A percentile compares a stretch with the other conserved stretches of the same genome.
Conservation (phyloP, 2,888 invertebrate species). For the Drosophila borealis region DNA sequence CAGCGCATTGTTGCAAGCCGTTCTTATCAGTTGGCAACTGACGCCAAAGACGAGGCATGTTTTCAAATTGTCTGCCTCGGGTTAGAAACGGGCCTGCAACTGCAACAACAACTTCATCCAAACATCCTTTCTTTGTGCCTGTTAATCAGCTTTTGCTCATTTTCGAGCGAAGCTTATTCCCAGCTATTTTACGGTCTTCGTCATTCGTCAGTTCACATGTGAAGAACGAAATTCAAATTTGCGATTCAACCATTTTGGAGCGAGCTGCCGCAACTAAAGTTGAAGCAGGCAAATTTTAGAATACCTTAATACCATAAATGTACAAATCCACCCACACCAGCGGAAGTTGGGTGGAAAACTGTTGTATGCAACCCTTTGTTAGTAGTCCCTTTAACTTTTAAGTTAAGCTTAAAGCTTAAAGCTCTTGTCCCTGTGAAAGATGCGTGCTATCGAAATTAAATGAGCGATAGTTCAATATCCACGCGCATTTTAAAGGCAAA, state of each 20-base stretch:
- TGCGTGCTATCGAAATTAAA: too few species aligned
- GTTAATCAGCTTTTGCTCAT: neutral
- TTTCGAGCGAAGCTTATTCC: neutral
- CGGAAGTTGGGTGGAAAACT: too few species aligned
- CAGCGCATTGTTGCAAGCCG: conserved; percentile 22
- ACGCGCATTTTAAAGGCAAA: too few species aligned
- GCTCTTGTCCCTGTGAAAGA: too few species aligned
- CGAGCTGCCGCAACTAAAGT: neutral
- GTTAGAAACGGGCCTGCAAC: neutral
- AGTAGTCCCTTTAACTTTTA: too few species aligned
- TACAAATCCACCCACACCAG: too few species aligned
- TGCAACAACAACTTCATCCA: neutral
- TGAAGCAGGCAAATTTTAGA: neutral
- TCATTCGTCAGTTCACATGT: neutral
- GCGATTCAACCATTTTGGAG: neutral
- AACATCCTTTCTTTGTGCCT: conserved; percentile 2
- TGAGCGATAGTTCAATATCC: too few species aligned
- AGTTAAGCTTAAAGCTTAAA: too few species aligned
- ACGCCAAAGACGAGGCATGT: neutral
- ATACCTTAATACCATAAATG: too few species aligned
- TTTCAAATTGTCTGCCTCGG: neutral
- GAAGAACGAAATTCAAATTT: neutral
- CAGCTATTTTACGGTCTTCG: neutral
- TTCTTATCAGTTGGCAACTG: conserved; percentile 31
- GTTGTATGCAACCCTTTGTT: too few species aligned